Evolutionary conservation across 2,113 vertebrate species (phyloP).

Genomic region (Rallus limicola): DNA sequence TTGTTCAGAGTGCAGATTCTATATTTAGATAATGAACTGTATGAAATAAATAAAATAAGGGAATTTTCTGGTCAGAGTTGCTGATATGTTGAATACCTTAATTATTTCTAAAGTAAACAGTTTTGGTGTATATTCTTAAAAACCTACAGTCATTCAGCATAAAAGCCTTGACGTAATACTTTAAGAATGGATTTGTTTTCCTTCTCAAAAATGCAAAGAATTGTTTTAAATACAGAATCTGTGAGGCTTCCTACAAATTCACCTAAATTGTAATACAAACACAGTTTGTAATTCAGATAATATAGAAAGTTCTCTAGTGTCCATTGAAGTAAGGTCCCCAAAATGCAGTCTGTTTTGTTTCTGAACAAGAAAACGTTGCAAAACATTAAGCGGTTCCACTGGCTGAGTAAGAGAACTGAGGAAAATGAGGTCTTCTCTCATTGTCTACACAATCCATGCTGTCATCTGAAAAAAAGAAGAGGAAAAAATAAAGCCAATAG

Average conservation of each 20-base stretch:
- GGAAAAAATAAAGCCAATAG: background rate
- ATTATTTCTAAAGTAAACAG: conserved; percentile 69
- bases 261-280: conserved; percentile 74
- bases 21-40: conserved; percentile 66
- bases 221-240: conserved; percentile 71
- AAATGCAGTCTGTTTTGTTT: conserved; percentile 81
- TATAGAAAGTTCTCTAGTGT: conserved; percentile 79
- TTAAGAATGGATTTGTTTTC: conserved; percentile 70
- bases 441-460: conserved; percentile 93
- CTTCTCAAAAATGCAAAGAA: conserved; percentile 71
- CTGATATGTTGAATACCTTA: conserved; percentile 61
- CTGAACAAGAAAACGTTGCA: conserved; percentile 55
- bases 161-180: conserved; percentile 68
- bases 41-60: conserved; percentile 84
- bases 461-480: conserved; percentile 79
- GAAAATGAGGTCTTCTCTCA: conserved; percentile 93
- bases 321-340: conserved; percentile 75
- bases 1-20: conserved; percentile 68
- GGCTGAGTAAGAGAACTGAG: conserved; percentile 97
- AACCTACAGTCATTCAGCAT: conserved; percentile 68
- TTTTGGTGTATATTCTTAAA: conserved; percentile 72
- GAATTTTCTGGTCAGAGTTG: conserved; percentile 49
- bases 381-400: conserved; percentile 87
- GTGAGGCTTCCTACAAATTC: conserved; percentile 73
- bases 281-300: conserved; percentile 78